Conservation (phyloP, 2,113 vertebrate species). For the Aptenodytes forsteri region DNA sequence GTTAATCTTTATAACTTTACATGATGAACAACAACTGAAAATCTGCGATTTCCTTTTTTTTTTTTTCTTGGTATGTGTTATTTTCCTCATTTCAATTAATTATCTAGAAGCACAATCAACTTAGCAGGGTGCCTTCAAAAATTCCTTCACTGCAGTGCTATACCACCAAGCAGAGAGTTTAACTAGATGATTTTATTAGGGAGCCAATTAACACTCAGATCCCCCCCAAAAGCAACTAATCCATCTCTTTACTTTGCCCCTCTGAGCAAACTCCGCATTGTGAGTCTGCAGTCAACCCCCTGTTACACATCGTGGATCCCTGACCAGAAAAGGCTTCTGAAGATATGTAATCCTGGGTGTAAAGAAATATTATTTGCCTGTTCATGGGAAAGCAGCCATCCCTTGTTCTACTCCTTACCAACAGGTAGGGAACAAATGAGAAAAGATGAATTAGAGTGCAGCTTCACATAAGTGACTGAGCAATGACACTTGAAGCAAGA, state of each 20-base stretch:
- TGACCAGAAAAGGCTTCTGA: background rate
- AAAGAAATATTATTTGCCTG: background rate
- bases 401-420: background rate
- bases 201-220: constrained; percentile 58
- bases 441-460: background rate
- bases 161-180: constrained; percentile 39
- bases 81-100: constrained; percentile 63
- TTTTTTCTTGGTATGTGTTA: background rate
- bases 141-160: background rate
- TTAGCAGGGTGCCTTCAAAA: constrained; percentile 59
- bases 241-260: constrained; percentile 34
- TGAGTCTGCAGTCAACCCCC: background rate
- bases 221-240: background rate
- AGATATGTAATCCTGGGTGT: background rate
- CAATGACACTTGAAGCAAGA: background rate
- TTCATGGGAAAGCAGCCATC: background rate
- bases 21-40: constrained; percentile 12
- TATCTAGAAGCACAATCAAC: constrained; percentile 51
- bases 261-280: background rate
- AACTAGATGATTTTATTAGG: constrained; percentile 65
- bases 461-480: background rate
- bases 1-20: background rate
- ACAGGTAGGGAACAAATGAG: background rate
- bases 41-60: background rate
- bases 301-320: background rate